Evolutionary conservation across 2,113 vertebrate species (phyloP).

Genomic region (Daboia siamensis): DNA sequence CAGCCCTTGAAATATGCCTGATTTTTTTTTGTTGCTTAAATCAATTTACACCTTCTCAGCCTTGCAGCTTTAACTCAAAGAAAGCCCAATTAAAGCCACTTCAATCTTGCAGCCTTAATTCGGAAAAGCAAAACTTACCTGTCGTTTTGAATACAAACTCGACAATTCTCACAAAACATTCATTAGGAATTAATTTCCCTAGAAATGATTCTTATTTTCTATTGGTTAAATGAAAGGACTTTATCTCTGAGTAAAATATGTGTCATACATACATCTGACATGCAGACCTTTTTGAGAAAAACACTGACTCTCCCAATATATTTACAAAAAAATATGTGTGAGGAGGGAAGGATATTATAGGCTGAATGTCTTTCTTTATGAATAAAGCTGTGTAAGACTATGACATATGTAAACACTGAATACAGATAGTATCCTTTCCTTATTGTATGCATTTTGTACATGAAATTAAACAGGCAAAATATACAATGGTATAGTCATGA

Average conservation of each 20-base stretch:
- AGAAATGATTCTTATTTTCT: background rate
- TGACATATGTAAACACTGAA: background rate
- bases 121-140: background rate
- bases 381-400: background rate
- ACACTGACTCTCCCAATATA: background rate
- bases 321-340: background rate
- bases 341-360: slow-evolving; percentile 2
- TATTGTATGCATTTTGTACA: slow-evolving; percentile 1
- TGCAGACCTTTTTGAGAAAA: slow-evolving; percentile 25
- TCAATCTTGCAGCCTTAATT: background rate
- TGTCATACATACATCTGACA: background rate
- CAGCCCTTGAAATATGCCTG: background rate
- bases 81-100: background rate
- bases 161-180: background rate
- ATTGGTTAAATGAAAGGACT: slow-evolving; percentile 19
- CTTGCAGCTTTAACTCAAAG: background rate
- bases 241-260: slow-evolving; percentile 11
- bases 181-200: background rate
- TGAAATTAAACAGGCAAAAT: slow-evolving; percentile 13
- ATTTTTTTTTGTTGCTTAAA: background rate
- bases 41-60: background rate
- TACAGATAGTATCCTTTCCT: slow-evolving; percentile 1
- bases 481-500: slow-evolving; percentile 16
- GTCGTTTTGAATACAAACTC: background rate
- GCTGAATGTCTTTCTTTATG: background rate